phyloP scores from a whole-genome alignment of 2,113 vertebrate species.

The Sprattus sprattus region DNA sequence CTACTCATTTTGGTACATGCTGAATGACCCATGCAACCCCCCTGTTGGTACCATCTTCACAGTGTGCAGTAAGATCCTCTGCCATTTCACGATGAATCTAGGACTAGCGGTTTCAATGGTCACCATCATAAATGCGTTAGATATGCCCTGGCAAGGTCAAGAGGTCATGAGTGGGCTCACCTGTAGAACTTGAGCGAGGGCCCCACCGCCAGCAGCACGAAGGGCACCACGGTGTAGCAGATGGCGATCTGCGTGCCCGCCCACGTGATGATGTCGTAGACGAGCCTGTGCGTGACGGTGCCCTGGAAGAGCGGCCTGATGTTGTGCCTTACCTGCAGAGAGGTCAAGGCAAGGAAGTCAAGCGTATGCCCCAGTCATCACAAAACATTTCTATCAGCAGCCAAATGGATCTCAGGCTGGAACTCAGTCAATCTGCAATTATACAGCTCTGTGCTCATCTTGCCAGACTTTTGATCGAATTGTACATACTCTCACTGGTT shows the following conservation, averaged over 20 bases:
- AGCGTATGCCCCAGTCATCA: neutral
- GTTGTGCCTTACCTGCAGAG: slow-evolving; percentile 85
- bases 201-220: slow-evolving; percentile 88
- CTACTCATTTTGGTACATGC: too few species aligned
- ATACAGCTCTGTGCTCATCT: too few species aligned
- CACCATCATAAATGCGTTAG: neutral
- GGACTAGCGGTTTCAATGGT: neutral
- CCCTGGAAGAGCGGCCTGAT: slow-evolving; percentile 83
- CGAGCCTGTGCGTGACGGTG: slow-evolving; percentile 75
- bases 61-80: neutral
- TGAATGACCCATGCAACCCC: neutral
- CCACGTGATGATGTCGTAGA: slow-evolving; percentile 92
- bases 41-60: neutral
- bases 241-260: slow-evolving; percentile 86
- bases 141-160: neutral
- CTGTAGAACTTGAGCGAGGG: slow-evolving; percentile 90
- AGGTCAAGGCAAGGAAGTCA: neutral
- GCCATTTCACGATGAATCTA: neutral
- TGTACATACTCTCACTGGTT: too few species aligned
- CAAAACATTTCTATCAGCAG: neutral
- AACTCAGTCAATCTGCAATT: too few species aligned
- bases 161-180: slow-evolving; percentile 65
- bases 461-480: too few species aligned
- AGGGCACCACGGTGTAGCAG: slow-evolving; percentile 94
- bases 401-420: too few species aligned